These are phyloP conservation scores for Magallana gigas DNA, from an alignment of 1,140 invertebrate genomes.

Conservation along the genomic window DNA sequence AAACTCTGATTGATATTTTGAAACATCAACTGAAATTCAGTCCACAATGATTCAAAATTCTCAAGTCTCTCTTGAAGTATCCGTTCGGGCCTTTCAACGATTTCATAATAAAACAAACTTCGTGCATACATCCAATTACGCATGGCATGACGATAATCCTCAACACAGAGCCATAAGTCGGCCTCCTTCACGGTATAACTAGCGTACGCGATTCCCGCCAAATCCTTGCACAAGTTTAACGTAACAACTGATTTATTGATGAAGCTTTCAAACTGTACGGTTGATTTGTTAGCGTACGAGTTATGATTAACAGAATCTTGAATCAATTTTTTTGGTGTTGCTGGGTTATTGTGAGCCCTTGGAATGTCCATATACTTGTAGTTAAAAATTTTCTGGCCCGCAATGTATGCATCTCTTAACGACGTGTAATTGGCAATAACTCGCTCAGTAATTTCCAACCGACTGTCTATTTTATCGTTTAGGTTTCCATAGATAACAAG, in stretches of 20 bases:
- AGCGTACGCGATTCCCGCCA: slow-evolving; percentile 29
- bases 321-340: slow-evolving; percentile 57
- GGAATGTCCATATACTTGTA: slow-evolving; percentile 50
- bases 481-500: slow-evolving; percentile 57
- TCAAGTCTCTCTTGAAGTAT: slow-evolving; percentile 50
- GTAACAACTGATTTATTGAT: slow-evolving; percentile 46
- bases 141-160: slow-evolving; percentile 42
- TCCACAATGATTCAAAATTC: slow-evolving; percentile 49
- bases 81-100: slow-evolving; percentile 57
- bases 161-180: slow-evolving; percentile 29
- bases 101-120: slow-evolving; percentile 58
- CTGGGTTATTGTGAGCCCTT: slow-evolving; percentile 56
- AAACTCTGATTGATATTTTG: slow-evolving; percentile 51
- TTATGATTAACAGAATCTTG: slow-evolving; percentile 50
- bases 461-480: slow-evolving; percentile 51
- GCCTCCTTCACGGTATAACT: slow-evolving; percentile 34
- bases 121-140: slow-evolving; percentile 46
- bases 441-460: slow-evolving; percentile 56
- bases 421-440: slow-evolving; percentile 62
- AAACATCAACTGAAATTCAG: slow-evolving; percentile 47
- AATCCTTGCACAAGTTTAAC: slow-evolving; percentile 32
- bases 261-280: slow-evolving; percentile 38
- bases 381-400: slow-evolving; percentile 59
- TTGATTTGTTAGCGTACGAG: slow-evolving; percentile 57
- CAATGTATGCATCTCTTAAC: slow-evolving; percentile 58